Evolutionary conservation across 2,888 invertebrate species (phyloP), one percentile per base, ranked within the genome.

Genomic region (Herminia tarsipennalis): DNA sequence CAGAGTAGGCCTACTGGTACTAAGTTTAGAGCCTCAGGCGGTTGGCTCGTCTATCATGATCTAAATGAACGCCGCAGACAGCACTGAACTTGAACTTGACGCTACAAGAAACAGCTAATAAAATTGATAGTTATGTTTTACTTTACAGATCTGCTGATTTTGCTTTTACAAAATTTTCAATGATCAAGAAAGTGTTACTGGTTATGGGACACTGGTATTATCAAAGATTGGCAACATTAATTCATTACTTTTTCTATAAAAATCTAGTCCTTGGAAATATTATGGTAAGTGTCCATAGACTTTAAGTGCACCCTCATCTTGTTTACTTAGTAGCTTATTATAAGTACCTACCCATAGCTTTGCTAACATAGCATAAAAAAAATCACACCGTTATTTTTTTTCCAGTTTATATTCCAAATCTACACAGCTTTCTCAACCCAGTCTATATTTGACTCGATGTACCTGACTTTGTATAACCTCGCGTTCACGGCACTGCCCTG

Each of bases 141-240:
- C n/a, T 22, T 73, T 70, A 8, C 70, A 92, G 94, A 46, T 95
- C 95, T 62, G 95, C 97, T 0, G 98, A 98, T 82, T 98, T 97
- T 83, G 96, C 97, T 0, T 94, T 98, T 65, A 95, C 96, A 4
- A 95, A 95, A 65, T 98, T 98, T 79, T 93, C 93, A 17, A 96
- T 95, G 93, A 86, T 98, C 18, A 94, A 94, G 68, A 94, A 95
- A 67, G 92, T 95, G 9, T 78, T 98, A 8, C 87, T 98, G 25
- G 95, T 97, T 1, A 95, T 97, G 82, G 97, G 97, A 0, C 96
- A 97, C 70, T 96, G 95, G 93, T 97, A 95, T 81, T 97, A 96
- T 72, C 92, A 94, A 43, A 88, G 97, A 36, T 83, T 96, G 18
- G 94, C 96, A 1, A 93, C 93, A 0, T 84, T 97, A 53, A 95